These are phyloP conservation scores for Spisula subtruncata DNA, from an alignment of 2,888 invertebrate species.

Conservation along the genomic window DNA sequence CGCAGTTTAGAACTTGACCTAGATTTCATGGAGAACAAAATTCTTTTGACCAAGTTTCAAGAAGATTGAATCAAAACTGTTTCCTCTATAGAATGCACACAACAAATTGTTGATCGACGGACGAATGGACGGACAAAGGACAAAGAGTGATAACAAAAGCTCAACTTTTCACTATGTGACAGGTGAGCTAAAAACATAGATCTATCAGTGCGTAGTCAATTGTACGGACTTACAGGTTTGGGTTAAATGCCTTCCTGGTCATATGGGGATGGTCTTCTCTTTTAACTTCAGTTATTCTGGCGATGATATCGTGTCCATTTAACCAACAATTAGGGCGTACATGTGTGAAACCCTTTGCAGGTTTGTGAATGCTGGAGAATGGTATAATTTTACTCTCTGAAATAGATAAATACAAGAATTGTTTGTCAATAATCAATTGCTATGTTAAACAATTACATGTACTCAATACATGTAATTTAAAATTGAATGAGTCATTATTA, in stretches of 20 bases:
- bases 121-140: not conserved
- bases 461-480: too few species aligned
- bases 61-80: too few species aligned
- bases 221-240: conserved; percentile 92
- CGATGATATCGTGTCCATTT: conserved; percentile 91
- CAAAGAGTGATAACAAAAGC: not conserved
- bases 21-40: too few species aligned
- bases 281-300: conserved; percentile 93
- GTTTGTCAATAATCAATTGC: too few species aligned
- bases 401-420: conserved; percentile 13
- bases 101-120: not conserved
- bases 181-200: not conserved
- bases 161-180: not conserved
- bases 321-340: conserved; percentile 90
- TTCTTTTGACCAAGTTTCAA: too few species aligned
- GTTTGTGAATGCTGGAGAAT: conserved; percentile 69
- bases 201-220: too few species aligned
- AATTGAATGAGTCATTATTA: too few species aligned
- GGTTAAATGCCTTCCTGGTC: conserved; percentile 92
- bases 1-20: too few species aligned
- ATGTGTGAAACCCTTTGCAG: conserved; percentile 71
- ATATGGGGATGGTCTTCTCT: conserved; percentile 90
- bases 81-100: too few species aligned
- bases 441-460: too few species aligned
- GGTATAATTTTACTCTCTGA: conserved; percentile 68